A percentile compares a stretch with the other conserved stretches of the same genome.
phyloP scores from a whole-genome alignment of 2,888 invertebrate genomes.

The Polydrusus tereticollis region DNA sequence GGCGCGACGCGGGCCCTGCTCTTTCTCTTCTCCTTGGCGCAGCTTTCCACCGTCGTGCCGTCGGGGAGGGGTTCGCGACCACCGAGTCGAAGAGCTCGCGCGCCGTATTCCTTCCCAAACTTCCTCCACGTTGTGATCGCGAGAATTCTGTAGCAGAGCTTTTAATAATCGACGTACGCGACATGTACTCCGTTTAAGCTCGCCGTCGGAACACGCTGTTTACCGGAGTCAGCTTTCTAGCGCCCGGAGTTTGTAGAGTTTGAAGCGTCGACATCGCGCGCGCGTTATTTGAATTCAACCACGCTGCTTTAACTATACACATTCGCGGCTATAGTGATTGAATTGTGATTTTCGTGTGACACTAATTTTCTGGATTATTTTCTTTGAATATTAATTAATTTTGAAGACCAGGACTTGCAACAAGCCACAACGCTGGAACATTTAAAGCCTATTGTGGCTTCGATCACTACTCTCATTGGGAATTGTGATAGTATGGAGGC shows the following conservation, averaged over 20 bases:
- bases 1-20: slow-evolving; percentile 67
- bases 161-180: slow-evolving; percentile 36
- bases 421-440: slow-evolving; percentile 67
- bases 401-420: slow-evolving; percentile 60
- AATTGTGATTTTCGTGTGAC: slow-evolving; percentile 23
- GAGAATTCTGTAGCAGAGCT: slow-evolving; percentile 32
- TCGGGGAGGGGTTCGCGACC: slow-evolving; percentile 58
- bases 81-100: slow-evolving; percentile 56
- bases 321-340: slow-evolving; percentile 25
- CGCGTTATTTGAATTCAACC: slow-evolving; percentile 14
- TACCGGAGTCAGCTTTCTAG: slow-evolving; percentile 20
- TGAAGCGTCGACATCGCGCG: slow-evolving; percentile 31
- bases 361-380: slow-evolving; percentile 34
- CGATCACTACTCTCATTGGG: slow-evolving; percentile 69
- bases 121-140: slow-evolving; percentile 44
- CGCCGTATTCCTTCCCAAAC: slow-evolving; percentile 49
- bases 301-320: slow-evolving; percentile 30
- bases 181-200: slow-evolving; percentile 34
- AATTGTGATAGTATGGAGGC: slow-evolving; percentile 74
- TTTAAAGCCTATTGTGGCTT: slow-evolving; percentile 69
- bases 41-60: slow-evolving; percentile 59
- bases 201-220: slow-evolving; percentile 27
- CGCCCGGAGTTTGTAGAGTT: slow-evolving; percentile 17
- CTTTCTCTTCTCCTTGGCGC: slow-evolving; percentile 62
- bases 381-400: slow-evolving; percentile 37